Evolutionary conservation across 2,113 vertebrate species (phyloP), one percentile per base, ranked within the genome.

Genomic region (Nibea albiflora): DNA sequence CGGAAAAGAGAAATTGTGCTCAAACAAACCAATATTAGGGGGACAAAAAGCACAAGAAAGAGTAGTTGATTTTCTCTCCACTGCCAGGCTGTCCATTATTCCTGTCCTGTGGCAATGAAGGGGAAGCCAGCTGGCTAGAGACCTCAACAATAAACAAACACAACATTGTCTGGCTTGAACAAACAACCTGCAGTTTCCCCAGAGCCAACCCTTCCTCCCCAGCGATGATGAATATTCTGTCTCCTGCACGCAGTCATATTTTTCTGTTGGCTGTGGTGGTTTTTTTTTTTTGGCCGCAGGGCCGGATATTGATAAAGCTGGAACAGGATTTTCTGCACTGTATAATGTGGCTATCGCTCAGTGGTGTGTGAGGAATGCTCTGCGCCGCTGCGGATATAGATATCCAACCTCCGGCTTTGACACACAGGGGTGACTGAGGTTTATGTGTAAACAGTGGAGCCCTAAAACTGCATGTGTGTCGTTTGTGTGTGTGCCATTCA

Each of bases 121-220:
- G 54, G 66, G 80, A 81, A 83, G 89, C 89, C 89, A 93, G 92
- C 90, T 92, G 92, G 91, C 88, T 65, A 6, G 39, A 83, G 72
- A 75, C 81, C 74, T 83, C 84, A 66, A 92, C 90, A 92, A 91
- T 92, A 88, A 91, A 91, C 93, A 91, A 91, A 93, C 86, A 81
- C 84, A 89, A 88, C 84, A 84, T 67, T 89, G 85, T 91, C 88
- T 90, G 86, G 73, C 77, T 84, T 74, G n/a, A 82, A 80, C 83
- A 88, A 85, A 87, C 89, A 91, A 90, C 79, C 87, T 80, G 79
- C 77, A 80, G 77, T 85, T 88, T 77, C 72, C 80, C 75, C 68
- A 67, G 77, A 87, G 85, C 90, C 70, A 84, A 65, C 83, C 79
- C 77, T 76, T 53, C 73, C 84, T 87, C 89, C 88, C 76, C 63